Base-by-base conservation (phyloP, 92 coral and sea anemone species). In the Muricea muricata region DNA sequence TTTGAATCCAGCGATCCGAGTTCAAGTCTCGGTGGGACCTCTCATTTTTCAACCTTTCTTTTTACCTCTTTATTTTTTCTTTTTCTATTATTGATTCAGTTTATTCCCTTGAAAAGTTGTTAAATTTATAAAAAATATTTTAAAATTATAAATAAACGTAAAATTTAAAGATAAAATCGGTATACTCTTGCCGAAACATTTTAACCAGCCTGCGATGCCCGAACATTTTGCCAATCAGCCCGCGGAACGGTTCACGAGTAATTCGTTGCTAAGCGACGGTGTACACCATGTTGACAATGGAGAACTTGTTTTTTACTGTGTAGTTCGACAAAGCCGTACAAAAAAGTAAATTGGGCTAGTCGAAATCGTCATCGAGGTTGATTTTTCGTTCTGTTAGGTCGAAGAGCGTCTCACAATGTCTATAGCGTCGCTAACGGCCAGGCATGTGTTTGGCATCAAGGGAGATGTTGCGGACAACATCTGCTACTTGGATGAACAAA, bases 21-120 rank as follows among this genome's bases (percentile, higher is more conserved):
- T 97, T 97, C 99, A 92, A 97, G 88, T 97, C 99, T 97, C 99
- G 99, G 99, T 93, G 99, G 99, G 99, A 97, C 99, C 99, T 97
- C 9, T 20, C 70, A 72, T 78, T 78, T 78, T 78, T 5, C 13
- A 9, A 11, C 10, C 30, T 29, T 26, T 63, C n/a, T 20, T 17
- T 30, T 18, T 28, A 13, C 28, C 28, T 63, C 14, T 11, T 60
- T 0, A 11, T 17, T 12, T 24, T 6, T 24, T 0, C 7, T 60
- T 60, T 60, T 60, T 60, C 24, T 7, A 25, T 4, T 25, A 20
- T 58, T 58, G 4, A 21, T 58, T 58, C 32, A 21, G 17, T 7
- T 26, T 2, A 57, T 57, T 21, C 25, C 3, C 1, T 0, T 20
- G 9, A 45, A 1, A 45, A 45, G 50, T 45, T 45, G 50, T 45